phyloP scores from a whole-genome alignment of 2,888 invertebrate genomes.

The Dendrolimus pini region DNA sequence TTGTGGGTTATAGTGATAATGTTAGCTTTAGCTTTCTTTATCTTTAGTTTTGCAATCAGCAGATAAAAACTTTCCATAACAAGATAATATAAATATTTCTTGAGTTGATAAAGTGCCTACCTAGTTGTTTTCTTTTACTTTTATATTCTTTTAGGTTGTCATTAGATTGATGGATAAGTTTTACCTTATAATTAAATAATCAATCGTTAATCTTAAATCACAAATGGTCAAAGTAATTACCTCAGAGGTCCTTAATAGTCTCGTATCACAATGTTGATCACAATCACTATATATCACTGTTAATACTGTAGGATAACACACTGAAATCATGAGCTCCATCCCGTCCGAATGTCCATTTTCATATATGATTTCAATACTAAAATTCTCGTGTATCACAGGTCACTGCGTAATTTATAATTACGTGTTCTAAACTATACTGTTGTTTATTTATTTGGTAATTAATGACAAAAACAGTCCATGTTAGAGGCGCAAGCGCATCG shows the following conservation, averaged over 20 bases:
- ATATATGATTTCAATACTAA: slow-evolving; percentile 19
- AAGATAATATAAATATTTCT: no score
- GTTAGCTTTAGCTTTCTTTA: no score
- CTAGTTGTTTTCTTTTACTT: no score
- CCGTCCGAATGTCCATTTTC: slow-evolving; percentile 64
- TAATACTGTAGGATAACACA: slow-evolving; percentile 60
- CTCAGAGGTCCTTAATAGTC: slow-evolving; percentile 58
- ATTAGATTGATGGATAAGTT: no score
- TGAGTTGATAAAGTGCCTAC: no score
- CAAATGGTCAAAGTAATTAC: slow-evolving; percentile 34
- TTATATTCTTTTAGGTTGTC: no score
- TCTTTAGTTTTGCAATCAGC: no score
- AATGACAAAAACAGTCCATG: slow-evolving; percentile 55
- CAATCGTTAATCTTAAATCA: not conserved
- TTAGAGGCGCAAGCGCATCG: slow-evolving; percentile 62
- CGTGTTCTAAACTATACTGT: slow-evolving; percentile 17
- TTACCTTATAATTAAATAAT: no score
- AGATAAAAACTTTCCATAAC: no score
- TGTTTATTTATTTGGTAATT: slow-evolving; percentile 23
- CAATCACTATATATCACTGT: slow-evolving; percentile 71
- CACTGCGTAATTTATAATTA: slow-evolving; percentile 30
- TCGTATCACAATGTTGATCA: slow-evolving; percentile 65
- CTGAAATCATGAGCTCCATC: slow-evolving; percentile 70
- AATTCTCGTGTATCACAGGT: slow-evolving; percentile 53
- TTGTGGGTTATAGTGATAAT: no score